phyloP scores from a whole-genome alignment of 2,888 invertebrate species.

The Hermaeophaga mercurialis region DNA sequence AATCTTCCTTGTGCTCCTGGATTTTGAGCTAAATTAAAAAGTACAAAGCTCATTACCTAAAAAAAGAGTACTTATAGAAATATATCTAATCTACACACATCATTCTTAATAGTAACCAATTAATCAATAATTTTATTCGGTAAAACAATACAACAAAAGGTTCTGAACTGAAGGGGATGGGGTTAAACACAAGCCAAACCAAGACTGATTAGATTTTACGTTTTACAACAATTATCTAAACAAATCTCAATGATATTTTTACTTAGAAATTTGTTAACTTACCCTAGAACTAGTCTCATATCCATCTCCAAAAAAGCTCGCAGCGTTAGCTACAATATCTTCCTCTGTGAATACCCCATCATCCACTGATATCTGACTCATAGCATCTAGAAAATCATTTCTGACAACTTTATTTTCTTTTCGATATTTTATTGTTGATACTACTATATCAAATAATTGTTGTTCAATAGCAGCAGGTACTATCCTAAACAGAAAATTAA shows the following conservation, averaged over 20 bases:
- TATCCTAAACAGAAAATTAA: constrained; percentile 34
- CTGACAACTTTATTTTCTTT: constrained; percentile 51
- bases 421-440: constrained; percentile 51
- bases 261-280: too few relatives aligned
- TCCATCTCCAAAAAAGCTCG: constrained; percentile 62
- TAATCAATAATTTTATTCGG: too few relatives aligned
- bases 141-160: too few relatives aligned
- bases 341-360: constrained; percentile 51
- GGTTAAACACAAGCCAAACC: too few relatives aligned
- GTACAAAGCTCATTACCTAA: constrained; percentile 42
- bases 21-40: constrained; percentile 55
- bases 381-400: constrained; percentile 57
- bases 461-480: constrained; percentile 52
- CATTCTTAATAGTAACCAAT: too few relatives aligned
- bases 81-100: too few relatives aligned
- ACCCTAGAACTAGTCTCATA: constrained; percentile 59
- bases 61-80: not conserved
- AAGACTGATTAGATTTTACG: too few relatives aligned
- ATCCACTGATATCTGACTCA: constrained; percentile 49
- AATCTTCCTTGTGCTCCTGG: constrained; percentile 53
- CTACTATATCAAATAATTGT: constrained; percentile 50
- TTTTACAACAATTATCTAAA: too few relatives aligned
- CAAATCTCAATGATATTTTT: too few relatives aligned
- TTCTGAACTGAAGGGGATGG: too few relatives aligned
- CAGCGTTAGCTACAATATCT: constrained; percentile 61